phyloP scores from a whole-genome alignment of 2,797 vertebrate genomes.

The Cottoperca gobio region DNA sequence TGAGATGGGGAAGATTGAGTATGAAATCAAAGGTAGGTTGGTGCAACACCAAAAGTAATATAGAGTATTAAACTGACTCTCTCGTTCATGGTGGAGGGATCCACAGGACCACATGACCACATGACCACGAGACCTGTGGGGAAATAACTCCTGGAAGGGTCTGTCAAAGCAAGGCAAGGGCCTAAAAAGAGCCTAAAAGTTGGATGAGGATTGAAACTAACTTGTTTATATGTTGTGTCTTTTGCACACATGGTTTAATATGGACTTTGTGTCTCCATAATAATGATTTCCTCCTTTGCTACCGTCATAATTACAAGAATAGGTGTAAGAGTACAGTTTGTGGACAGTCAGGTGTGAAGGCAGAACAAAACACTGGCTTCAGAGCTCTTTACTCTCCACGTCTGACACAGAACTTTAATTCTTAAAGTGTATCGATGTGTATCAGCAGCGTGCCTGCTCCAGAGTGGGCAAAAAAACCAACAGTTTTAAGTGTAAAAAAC shows the following conservation, averaged over 20 bases:
- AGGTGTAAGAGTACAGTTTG: not conserved
- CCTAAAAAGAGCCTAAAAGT: not conserved
- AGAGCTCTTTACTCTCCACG: not conserved
- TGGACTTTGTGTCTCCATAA: too few species aligned
- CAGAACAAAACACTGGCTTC: not conserved
- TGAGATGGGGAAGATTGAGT: not conserved
- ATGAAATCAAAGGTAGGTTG: slow-evolving; percentile 7
- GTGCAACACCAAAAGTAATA: not conserved
- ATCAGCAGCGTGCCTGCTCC: slow-evolving; percentile 6
- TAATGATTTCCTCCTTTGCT: not conserved
- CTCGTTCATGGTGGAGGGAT: slow-evolving; percentile 7
- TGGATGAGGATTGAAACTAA: not conserved
- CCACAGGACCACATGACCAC: slow-evolving; percentile 22
- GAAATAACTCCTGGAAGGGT: slow-evolving; percentile 2
- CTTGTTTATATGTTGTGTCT: not conserved
- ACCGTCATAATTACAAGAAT: not conserved
- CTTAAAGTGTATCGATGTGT: slow-evolving; percentile 8
- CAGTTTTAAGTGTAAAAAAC: slow-evolving; percentile 56
- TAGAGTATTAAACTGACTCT: not conserved
- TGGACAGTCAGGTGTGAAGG: not conserved
- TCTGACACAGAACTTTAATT: not conserved
- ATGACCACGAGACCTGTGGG: slow-evolving; percentile 17
- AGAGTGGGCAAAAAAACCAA: slow-evolving; percentile 27
- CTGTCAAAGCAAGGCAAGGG: slow-evolving; percentile 1
- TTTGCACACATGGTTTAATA: not conserved